Conservation (phyloP, 2,888 invertebrate species). For the Epinotia brunnichana region DNA sequence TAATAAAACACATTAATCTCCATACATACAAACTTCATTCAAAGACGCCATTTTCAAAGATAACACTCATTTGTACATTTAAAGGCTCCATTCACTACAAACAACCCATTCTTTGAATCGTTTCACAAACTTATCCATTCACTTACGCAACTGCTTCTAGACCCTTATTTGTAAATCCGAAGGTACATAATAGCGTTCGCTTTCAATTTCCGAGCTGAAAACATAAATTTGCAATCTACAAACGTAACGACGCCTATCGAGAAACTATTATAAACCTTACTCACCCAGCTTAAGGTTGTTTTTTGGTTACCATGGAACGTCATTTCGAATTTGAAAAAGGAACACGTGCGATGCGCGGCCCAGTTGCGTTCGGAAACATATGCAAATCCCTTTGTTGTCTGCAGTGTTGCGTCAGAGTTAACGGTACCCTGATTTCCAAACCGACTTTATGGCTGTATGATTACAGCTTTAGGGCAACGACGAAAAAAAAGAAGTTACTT, state of each 20-base stretch:
- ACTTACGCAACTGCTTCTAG: constrained; percentile 38
- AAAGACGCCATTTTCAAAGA: constrained; percentile 50
- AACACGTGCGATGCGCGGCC: constrained; percentile 49
- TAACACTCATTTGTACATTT: constrained; percentile 69
- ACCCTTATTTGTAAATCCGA: constrained; percentile 40
- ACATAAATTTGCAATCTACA: constrained; percentile 48
- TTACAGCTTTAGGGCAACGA: constrained; percentile 34
- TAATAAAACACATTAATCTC: constrained; percentile 38
- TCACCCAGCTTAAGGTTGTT: constrained; percentile 28
- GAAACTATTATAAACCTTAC: constrained; percentile 41
- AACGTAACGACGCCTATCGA: constrained; percentile 29
- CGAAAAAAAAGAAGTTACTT: too few species aligned
- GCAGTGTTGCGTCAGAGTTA: constrained; percentile 67
- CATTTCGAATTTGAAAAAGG: constrained; percentile 51
- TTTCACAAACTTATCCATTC: constrained; percentile 46
- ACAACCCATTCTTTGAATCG: constrained; percentile 66
- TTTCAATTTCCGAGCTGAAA: constrained; percentile 47
- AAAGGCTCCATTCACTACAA: constrained; percentile 72
- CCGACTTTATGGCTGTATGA: constrained; percentile 51
- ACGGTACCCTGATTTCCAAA: constrained; percentile 65
- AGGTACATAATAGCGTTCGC: constrained; percentile 45
- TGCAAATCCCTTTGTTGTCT: constrained; percentile 81
- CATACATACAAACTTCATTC: constrained; percentile 42
- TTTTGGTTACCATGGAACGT: constrained; percentile 40
- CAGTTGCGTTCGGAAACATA: constrained; percentile 71